These are phyloP conservation scores for Marmota flaviventris DNA, from an alignment of 2,113 vertebrate genomes.

Conservation along the genomic window DNA sequence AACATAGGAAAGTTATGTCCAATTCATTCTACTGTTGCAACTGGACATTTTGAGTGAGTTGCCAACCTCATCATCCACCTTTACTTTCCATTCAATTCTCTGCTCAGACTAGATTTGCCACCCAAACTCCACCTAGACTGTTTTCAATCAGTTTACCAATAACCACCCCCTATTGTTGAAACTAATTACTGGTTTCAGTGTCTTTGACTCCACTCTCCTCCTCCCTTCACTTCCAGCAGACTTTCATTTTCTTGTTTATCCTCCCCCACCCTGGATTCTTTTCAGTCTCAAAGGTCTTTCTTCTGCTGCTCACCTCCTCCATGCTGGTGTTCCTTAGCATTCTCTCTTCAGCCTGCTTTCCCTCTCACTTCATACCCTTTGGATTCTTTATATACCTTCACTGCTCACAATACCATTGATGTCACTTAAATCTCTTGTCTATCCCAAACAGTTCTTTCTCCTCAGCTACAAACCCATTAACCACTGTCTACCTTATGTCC, in stretches of 20 bases:
- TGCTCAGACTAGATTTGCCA: neutral
- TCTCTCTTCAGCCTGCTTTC: neutral
- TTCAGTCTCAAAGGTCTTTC: neutral
- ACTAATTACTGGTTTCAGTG: neutral
- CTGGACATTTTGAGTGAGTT: neutral
- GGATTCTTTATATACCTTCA: neutral
- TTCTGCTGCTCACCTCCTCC: neutral
- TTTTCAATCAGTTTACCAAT: neutral
- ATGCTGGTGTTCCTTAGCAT: neutral
- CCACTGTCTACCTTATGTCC: neutral
- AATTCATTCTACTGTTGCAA: neutral
- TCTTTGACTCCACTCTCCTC: neutral
- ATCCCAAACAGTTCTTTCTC: neutral
- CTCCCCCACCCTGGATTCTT: neutral
- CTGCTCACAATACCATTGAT: neutral
- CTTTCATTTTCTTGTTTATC: neutral
- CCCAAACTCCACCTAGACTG: neutral
- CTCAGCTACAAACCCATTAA: neutral
- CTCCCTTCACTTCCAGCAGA: neutral
- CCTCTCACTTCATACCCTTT: neutral
- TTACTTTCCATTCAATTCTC: neutral
- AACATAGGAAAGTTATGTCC: too few relatives aligned
- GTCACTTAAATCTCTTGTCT: neutral
- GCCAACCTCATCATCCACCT: neutral
- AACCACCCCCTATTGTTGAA: neutral